These are phyloP conservation scores for Zoanthus sansibaricus DNA, from an alignment of 92 coral and sea anemone species.

Conservation along the genomic window DNA sequence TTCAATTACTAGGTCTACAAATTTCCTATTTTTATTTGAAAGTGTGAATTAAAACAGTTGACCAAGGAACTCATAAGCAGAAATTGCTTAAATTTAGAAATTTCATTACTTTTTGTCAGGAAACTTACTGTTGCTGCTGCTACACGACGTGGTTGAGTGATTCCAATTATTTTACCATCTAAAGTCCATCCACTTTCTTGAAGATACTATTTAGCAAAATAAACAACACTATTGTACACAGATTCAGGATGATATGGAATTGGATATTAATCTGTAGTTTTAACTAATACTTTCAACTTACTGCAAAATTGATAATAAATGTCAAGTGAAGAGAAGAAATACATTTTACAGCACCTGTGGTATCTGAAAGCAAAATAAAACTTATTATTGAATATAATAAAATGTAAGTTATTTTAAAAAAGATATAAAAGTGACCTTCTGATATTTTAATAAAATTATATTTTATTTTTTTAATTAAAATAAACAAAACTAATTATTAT, in stretches of 20 bases:
- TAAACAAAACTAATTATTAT: too few relatives aligned
- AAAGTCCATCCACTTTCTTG: slow-evolving; percentile 96
- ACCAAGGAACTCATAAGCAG: background rate
- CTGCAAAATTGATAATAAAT: background rate
- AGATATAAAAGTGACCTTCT: too few relatives aligned
- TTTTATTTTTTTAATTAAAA: too few relatives aligned
- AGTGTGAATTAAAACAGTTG: background rate
- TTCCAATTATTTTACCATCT: slow-evolving; percentile 77
- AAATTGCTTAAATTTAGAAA: background rate
- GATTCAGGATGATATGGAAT: background rate
- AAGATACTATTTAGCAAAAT: slow-evolving; percentile 68
- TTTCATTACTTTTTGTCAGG: background rate
- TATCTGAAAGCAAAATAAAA: slow-evolving; percentile 60
- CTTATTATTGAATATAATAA: too few relatives aligned
- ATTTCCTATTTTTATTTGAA: too few relatives aligned
- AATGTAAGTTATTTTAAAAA: too few relatives aligned
- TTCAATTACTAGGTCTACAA: too few relatives aligned
- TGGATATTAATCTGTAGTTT: background rate
- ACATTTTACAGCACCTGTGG: slow-evolving; percentile 74
- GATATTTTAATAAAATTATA: too few relatives aligned
- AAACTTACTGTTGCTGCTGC: slow-evolving; percentile 90
- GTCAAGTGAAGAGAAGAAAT: background rate
- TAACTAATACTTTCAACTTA: background rate
- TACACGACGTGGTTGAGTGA: slow-evolving; percentile 97
- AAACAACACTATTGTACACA: background rate